Evolutionary conservation across 1,140 invertebrate genomes (phyloP), one percentile per base, ranked within the genome.

Genomic region (Drosophila fuyamai): DNA sequence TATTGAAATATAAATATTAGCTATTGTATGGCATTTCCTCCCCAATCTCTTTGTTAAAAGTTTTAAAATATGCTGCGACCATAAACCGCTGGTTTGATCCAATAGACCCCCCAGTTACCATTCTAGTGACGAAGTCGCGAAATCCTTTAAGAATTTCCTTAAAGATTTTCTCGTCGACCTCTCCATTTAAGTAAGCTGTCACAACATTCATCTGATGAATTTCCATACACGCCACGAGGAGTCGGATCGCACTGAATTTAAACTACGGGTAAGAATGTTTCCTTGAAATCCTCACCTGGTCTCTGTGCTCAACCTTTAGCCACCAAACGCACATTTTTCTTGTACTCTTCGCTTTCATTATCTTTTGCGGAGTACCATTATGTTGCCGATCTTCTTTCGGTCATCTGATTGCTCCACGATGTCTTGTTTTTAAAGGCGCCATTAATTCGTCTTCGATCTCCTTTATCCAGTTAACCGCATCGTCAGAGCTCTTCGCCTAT

Each of bases 391-490:
- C 38, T 12, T n/a, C 38, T 40, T 40, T 40, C 38, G 38, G 13
- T 40, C 5, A 40, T 40, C 38, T 40, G 38, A 13, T 40, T 40
- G 38, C 38, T 38, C 36, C 36, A 38, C 1, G 36, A 38, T 38
- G 12, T 38, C 36, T 13, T n/a, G 13, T 5, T 13, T 40, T 40
- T 40, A n/a, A n/a, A n/a, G n/a, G n/a, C n/a, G n/a, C n/a, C n/a
- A n/a, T n/a, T n/a, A n/a, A n/a, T n/a, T 5, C 38, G 38, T 40
- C 12, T 40, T 40, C 38, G 38, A 40, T 40, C 38, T 5, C 38
- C 38, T n/a, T 40, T n/a, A 40, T 40, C 38, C 38, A n/a, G 38
- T n/a, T 40, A 40, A n/a, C 38, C 38, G 36, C 36, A 38, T 38
- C 36, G 36, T 38, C 36, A 2, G 36, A 38, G 36, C 36, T 38